Evolutionary conservation across 1,140 invertebrate genomes (phyloP), one percentile per base, ranked within the genome.

Genomic region (Lerema accius): DNA sequence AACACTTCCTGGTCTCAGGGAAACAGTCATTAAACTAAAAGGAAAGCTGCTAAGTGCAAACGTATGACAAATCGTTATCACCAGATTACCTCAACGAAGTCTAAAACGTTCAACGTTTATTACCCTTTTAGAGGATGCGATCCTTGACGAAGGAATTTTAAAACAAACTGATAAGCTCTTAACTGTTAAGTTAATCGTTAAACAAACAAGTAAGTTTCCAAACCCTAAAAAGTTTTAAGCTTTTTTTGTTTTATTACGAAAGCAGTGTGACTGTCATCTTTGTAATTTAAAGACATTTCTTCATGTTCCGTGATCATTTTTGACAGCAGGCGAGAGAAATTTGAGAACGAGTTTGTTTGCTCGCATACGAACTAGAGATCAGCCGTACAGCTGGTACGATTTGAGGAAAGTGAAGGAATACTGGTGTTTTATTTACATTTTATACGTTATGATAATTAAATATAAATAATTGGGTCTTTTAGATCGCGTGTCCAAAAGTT

Each of bases 251-350:
- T n/a, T n/a, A n/a, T 69, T 51, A 59, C 45, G 59, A 65, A 65
- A 65, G 32, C 32, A 37, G 53, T n/a, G n/a, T n/a, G n/a, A n/a
- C n/a, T 66, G 42, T 56, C 58, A 26, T 65, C 55, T 19, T n/a
- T 58, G 62, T 62, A 51, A 66, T 56, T 67, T 58, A 35, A 51
- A 50, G 11, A 53, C 48, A 46, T 63, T 48, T 55, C 46, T 16
- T 56, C 43, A 43, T 50, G 17, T 50, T 62, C 37, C 55, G 48
- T 66, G 23, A 59, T 56, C 28, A 43, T 67, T 73, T 78, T 67
- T 76, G 69, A 68, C 68, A 71, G 61, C 13, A 19, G 11, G 49
- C 50, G 37, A 64, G 77, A 66, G 80, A 82, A 78, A 80, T 80
- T 72, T 56, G 62, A 78, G 66, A 78, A 75, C 55, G 56, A 42